phyloP scores from a whole-genome alignment of 2,888 invertebrate species.

The Electrophaes corylata region DNA sequence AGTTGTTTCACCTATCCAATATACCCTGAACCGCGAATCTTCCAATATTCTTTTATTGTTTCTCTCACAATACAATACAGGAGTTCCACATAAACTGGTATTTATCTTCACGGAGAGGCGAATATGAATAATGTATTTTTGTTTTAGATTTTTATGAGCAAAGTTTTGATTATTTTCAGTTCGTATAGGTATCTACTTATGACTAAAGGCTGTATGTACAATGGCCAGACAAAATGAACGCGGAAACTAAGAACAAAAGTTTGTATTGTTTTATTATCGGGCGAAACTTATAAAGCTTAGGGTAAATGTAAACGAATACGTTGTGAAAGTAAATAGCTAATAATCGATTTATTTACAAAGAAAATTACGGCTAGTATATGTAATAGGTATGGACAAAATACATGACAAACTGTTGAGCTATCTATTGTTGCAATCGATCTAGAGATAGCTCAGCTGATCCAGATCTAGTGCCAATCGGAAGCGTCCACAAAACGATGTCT shows the following conservation, averaged over 20 bases:
- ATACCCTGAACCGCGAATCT: conserved; percentile 57
- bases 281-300: conserved; percentile 49
- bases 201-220: conserved; percentile 60
- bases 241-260: conserved; percentile 49
- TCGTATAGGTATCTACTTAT: conserved; percentile 61
- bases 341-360: too few species aligned
- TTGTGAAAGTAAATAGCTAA: not conserved
- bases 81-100: conserved; percentile 59
- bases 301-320: not conserved
- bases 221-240: conserved; percentile 67
- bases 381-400: too few species aligned
- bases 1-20: conserved; percentile 62
- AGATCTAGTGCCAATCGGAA: too few species aligned
- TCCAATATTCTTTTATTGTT: conserved; percentile 51
- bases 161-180: conserved; percentile 85
- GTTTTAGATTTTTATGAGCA: conserved; percentile 84
- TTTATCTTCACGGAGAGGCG: conserved; percentile 65
- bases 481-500: too few species aligned
- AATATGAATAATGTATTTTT: conserved; percentile 85
- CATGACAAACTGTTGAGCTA: too few species aligned
- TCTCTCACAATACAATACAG: conserved; percentile 45
- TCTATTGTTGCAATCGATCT: too few species aligned
- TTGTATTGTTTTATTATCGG: conserved; percentile 39
- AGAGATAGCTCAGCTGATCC: too few species aligned
- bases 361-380: too few species aligned